These are phyloP conservation scores for Zapus hudsonius DNA, from an alignment of 2,113 vertebrate genomes.

Conservation along the genomic window DNA sequence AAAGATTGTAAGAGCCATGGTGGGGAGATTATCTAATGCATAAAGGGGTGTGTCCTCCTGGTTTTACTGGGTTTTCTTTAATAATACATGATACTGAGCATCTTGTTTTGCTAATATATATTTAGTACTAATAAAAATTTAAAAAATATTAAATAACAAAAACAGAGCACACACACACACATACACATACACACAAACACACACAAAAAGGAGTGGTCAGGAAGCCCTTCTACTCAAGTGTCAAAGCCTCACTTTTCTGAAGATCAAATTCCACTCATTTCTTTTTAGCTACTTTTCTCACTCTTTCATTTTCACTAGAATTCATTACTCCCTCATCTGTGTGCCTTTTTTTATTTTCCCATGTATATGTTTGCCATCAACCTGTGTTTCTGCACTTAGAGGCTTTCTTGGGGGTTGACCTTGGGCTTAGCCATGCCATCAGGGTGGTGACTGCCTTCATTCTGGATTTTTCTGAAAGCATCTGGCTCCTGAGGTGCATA, in stretches of 20 bases:
- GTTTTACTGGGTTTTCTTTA: too few relatives aligned
- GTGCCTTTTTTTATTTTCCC: neutral
- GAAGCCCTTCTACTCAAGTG: fast-evolving
- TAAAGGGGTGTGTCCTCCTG: too few relatives aligned
- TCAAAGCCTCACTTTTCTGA: neutral
- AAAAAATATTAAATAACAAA: too few relatives aligned
- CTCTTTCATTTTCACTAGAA: neutral
- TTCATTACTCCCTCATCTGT: neutral
- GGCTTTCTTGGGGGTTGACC: neutral
- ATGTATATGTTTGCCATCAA: neutral
- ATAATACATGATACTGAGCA: too few relatives aligned
- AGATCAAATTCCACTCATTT: neutral
- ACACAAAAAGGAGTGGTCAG: too few relatives aligned
- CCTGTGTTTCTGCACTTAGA: neutral
- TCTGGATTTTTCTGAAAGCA: neutral
- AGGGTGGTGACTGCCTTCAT: neutral
- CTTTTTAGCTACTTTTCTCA: neutral
- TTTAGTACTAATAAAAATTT: too few relatives aligned
- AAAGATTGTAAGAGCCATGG: too few relatives aligned
- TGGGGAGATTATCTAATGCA: too few relatives aligned
- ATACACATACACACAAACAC: too few relatives aligned
- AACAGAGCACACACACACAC: too few relatives aligned
- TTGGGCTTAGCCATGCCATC: neutral
- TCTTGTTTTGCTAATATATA: too few relatives aligned
- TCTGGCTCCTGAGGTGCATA: neutral